Conservation (phyloP, 23 tunicate genomes). For the Diplosoma virens region DNA sequence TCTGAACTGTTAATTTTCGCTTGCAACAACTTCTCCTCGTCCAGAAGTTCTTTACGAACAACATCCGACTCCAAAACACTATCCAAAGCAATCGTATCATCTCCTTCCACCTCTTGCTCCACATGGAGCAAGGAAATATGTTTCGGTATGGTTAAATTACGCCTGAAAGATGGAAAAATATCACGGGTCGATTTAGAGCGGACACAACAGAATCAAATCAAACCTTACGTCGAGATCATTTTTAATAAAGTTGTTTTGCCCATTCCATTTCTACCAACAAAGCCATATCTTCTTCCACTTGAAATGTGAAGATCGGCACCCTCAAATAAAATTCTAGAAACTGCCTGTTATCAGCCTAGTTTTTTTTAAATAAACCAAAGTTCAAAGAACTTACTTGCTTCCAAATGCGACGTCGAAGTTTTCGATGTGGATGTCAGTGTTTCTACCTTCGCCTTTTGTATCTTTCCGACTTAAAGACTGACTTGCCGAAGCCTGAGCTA, state of each 20-base stretch:
- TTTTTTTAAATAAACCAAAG: too few relatives aligned
- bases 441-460: constrained; percentile 51
- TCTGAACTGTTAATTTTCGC: constrained; percentile 39
- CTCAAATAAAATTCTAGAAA: constrained; percentile 64
- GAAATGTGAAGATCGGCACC: constrained; percentile 87
- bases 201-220: too few relatives aligned
- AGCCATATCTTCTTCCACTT: constrained; percentile 86
- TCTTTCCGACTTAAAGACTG: constrained; percentile 76
- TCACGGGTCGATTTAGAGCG: not conserved
- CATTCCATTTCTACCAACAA: constrained; percentile 96
- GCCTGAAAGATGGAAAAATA: not conserved
- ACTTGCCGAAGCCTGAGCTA: constrained; percentile 70
- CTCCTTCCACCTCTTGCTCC: constrained; percentile 99
- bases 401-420: constrained; percentile 97
- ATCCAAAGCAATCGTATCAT: constrained; percentile 86
- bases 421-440: constrained; percentile 88
- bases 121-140: constrained; percentile 89
- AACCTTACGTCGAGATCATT: constrained; percentile 75
- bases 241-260: constrained; percentile 96
- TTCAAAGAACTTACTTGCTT: constrained; percentile 52
- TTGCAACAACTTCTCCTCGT: constrained; percentile 60
- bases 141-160: constrained; percentile 63
- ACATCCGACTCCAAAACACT: constrained; percentile 83
- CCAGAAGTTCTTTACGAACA: constrained; percentile 54
- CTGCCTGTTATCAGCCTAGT: too few relatives aligned